Percentiles rank a stretch among this genome's conserved stretches.
These are phyloP conservation scores for Standfussiana lucernea DNA, from an alignment of 2,888 invertebrate genomes.

Conservation along the genomic window DNA sequence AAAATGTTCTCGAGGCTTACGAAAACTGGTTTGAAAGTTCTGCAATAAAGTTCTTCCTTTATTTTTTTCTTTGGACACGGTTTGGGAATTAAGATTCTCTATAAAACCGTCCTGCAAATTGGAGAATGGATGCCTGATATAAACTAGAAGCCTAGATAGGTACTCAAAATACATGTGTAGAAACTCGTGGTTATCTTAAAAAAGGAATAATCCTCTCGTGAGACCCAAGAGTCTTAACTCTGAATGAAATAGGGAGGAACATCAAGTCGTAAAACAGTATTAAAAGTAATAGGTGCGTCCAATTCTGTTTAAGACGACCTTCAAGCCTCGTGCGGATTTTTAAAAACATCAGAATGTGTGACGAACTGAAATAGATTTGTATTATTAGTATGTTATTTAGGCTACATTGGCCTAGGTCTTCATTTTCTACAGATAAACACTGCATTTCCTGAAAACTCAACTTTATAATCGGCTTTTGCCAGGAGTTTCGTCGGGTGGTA, in stretches of 20 bases:
- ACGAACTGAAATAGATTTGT: slow-evolving; percentile 49
- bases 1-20: slow-evolving; percentile 32
- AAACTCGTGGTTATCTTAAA: background rate
- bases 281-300: slow-evolving; percentile 38
- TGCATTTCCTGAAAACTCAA: background rate
- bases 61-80: slow-evolving; percentile 37
- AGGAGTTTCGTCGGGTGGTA: background rate
- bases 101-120: slow-evolving; percentile 19
- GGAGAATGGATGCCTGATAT: slow-evolving; percentile 14
- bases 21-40: slow-evolving; percentile 53
- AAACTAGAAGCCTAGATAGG: slow-evolving; percentile 3
- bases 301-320: slow-evolving; percentile 55
- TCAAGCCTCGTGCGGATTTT: slow-evolving; percentile 40
- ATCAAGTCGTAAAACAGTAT: slow-evolving; percentile 30
- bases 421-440: slow-evolving; percentile 18
- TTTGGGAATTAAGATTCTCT: slow-evolving; percentile 12
- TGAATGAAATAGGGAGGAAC: slow-evolving; percentile 23
- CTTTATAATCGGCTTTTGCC: background rate
- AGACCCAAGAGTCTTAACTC: background rate
- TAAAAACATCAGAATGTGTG: slow-evolving; percentile 51
- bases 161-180: background rate
- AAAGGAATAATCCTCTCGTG: background rate
- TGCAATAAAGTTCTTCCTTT: slow-evolving; percentile 38
- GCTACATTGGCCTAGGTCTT: slow-evolving; percentile 56
- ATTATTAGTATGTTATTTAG: slow-evolving; percentile 47